phyloP scores from a whole-genome alignment of 1,140 invertebrate genomes.

The Drosophila parvula region DNA sequence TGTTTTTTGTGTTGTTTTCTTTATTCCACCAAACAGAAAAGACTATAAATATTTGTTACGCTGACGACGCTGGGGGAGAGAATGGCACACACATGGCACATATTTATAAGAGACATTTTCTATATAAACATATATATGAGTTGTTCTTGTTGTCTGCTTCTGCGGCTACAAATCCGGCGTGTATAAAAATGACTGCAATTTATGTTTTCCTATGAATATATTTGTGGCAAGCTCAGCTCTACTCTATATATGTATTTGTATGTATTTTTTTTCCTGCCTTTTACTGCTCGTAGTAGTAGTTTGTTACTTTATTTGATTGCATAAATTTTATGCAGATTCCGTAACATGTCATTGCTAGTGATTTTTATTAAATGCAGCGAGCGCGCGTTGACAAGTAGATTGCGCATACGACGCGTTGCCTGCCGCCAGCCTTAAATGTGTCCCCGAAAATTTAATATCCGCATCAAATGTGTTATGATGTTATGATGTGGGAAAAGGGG shows the following conservation, averaged over 20 bases:
- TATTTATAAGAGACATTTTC: slow-evolving; percentile 33
- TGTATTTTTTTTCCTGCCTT: slow-evolving; percentile 26
- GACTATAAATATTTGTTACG: slow-evolving; percentile 82
- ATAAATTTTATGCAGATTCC: slow-evolving; percentile 77
- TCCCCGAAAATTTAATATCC: slow-evolving; percentile 67
- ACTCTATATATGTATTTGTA: slow-evolving; percentile 7
- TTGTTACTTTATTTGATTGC: slow-evolving; percentile 73
- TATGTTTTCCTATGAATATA: slow-evolving; percentile 83
- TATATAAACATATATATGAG: slow-evolving; percentile 38
- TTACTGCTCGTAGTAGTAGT: slow-evolving; percentile 38
- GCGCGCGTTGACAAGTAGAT: slow-evolving; percentile 68
- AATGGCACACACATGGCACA: slow-evolving; percentile 30
- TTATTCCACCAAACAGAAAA: slow-evolving; percentile 61
- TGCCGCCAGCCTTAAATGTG: slow-evolving; percentile 12
- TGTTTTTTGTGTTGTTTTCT: slow-evolving; percentile 4
- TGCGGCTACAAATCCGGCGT: slow-evolving; percentile 77
- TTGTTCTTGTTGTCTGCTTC: slow-evolving; percentile 65
- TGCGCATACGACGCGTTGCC: slow-evolving; percentile 71
- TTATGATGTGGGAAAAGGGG: slow-evolving; percentile 2
- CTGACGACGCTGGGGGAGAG: slow-evolving; percentile 57
- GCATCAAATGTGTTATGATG: slow-evolving; percentile 37
- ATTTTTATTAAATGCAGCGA: slow-evolving; percentile 79
- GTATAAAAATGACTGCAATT: slow-evolving; percentile 83
- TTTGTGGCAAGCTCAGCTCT: slow-evolving; percentile 45
- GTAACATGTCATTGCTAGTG: slow-evolving; percentile 73